Evolutionary conservation across 2,797 vertebrate species (phyloP).

Genomic region (Diceros bicornis): DNA sequence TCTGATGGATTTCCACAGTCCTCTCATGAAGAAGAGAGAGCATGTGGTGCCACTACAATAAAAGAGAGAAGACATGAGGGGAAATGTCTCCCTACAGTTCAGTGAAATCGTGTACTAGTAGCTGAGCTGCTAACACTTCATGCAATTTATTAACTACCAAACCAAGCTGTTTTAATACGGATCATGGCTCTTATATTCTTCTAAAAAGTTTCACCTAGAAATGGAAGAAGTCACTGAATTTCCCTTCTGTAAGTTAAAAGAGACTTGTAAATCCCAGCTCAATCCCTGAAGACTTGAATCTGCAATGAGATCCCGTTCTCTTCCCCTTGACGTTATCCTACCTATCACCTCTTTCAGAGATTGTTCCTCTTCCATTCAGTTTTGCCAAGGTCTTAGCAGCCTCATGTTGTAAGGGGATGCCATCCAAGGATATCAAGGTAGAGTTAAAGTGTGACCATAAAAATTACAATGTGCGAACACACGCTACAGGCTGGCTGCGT

Average conservation of each 20-base stretch:
- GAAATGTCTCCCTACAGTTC: not conserved
- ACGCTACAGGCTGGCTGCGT: slow-evolving; percentile 66
- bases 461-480: slow-evolving; percentile 85
- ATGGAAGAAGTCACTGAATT: slow-evolving; percentile 52
- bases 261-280: slow-evolving; percentile 71
- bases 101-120: not conserved
- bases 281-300: slow-evolving; percentile 64
- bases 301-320: slow-evolving; percentile 43
- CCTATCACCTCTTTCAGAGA: slow-evolving; percentile 74
- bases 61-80: not conserved
- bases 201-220: slow-evolving; percentile 12
- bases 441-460: slow-evolving; percentile 76
- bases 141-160: slow-evolving; percentile 10
- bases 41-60: not conserved
- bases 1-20: not conserved
- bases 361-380: slow-evolving; percentile 76
- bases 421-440: slow-evolving; percentile 71
- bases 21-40: not conserved
- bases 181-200: not conserved
- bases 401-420: slow-evolving; percentile 73
- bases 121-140: slow-evolving; percentile 3
- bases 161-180: slow-evolving; percentile 55
- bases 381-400: slow-evolving; percentile 76
- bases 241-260: slow-evolving; percentile 78
- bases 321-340: slow-evolving; percentile 72